Conservation (phyloP, 2,888 invertebrate genomes). For the Adelognathus sp. region DNA sequence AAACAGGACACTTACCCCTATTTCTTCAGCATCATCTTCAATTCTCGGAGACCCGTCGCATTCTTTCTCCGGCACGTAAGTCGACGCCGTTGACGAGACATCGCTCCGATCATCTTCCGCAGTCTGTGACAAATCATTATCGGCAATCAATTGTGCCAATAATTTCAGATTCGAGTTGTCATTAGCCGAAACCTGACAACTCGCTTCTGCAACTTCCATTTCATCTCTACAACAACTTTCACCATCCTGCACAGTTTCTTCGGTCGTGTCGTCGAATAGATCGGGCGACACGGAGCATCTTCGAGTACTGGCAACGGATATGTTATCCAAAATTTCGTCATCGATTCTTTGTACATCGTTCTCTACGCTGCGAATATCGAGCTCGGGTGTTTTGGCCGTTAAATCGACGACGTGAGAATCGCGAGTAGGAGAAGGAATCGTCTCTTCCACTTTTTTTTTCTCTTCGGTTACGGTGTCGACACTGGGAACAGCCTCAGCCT, state of each 20-base stretch:
- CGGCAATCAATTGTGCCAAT: constrained; percentile 51
- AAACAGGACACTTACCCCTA: too few species aligned
- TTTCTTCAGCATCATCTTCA: not conserved
- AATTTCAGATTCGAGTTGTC: constrained; percentile 52
- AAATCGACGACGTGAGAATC: not conserved
- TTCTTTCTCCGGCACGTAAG: not conserved
- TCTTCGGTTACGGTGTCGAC: not conserved
- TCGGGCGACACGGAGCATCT: constrained; percentile 67
- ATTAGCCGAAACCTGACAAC: not conserved
- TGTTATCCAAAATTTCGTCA: not conserved
- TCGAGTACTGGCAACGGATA: not conserved
- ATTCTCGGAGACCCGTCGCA: not conserved
- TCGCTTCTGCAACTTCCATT: not conserved
- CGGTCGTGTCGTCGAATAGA: constrained; percentile 48
- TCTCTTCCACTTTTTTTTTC: not conserved
- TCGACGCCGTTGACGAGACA: not conserved
- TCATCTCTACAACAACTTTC: too few species aligned
- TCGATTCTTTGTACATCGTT: not conserved
- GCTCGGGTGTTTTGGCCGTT: not conserved
- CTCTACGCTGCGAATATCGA: not conserved
- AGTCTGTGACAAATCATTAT: constrained; percentile 18
- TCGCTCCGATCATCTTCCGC: not conserved
- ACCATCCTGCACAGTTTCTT: constrained; percentile 2
- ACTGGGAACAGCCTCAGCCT: not conserved
- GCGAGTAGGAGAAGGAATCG: not conserved